Conservation (phyloP, 1,140 invertebrate genomes). For the Patella vulgata region DNA sequence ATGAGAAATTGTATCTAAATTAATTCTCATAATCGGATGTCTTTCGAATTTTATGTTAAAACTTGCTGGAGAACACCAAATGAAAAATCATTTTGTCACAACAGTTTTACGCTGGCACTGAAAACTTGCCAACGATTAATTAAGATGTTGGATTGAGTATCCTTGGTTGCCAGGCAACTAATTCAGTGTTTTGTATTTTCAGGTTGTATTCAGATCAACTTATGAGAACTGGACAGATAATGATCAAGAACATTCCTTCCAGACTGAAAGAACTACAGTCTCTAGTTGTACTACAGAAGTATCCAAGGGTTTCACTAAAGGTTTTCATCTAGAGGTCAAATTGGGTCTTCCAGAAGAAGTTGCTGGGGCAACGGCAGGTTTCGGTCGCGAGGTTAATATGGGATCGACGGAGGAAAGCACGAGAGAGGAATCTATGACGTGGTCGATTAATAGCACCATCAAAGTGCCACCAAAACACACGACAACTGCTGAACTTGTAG, state of each 20-base stretch:
- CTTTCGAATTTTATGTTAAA: too few relatives aligned
- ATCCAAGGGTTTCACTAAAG: slow-evolving; percentile 67
- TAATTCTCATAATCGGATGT: too few relatives aligned
- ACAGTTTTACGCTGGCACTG: too few relatives aligned
- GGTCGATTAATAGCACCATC: slow-evolving; percentile 68
- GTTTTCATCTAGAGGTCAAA: slow-evolving; percentile 65
- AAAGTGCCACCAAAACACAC: slow-evolving; percentile 62
- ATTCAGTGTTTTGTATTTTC: too few relatives aligned
- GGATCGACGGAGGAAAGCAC: slow-evolving; percentile 66
- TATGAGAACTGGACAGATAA: slow-evolving; percentile 68
- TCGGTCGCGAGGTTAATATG: slow-evolving; percentile 68
- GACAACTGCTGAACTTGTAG: slow-evolving; percentile 66
- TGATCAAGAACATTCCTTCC: slow-evolving; percentile 69
- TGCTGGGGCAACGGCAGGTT: slow-evolving; percentile 67
- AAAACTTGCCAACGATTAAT: too few relatives aligned
- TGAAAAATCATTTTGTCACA: too few relatives aligned
- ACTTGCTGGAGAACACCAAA: too few relatives aligned
- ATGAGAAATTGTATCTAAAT: too few relatives aligned
- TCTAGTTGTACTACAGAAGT: slow-evolving; percentile 63
- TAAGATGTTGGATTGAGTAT: too few relatives aligned
- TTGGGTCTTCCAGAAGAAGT: slow-evolving; percentile 68
- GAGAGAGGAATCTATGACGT: slow-evolving; percentile 65
- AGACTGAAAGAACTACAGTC: slow-evolving; percentile 67
- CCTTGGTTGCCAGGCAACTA: too few relatives aligned
- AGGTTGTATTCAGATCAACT: slow-evolving; percentile 67